These are phyloP conservation scores for Podarcis siculus DNA, from an alignment of 2,797 vertebrate genomes.

Conservation along the genomic window DNA sequence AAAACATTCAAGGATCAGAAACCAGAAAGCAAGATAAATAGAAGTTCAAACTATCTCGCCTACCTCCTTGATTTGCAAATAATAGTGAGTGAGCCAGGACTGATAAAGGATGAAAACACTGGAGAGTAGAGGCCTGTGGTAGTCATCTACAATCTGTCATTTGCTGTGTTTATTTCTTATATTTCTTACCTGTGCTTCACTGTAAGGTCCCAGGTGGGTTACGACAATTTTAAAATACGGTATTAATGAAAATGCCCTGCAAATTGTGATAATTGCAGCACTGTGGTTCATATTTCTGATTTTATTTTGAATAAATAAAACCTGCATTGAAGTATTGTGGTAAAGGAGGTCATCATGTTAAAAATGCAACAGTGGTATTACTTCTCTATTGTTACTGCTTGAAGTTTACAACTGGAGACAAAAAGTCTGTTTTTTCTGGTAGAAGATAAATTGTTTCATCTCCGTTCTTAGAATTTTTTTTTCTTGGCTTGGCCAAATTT, in stretches of 20 bases:
- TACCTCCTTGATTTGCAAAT: not conserved
- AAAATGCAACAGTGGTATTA: conserved; percentile 24
- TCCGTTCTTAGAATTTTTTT: conserved; percentile 3
- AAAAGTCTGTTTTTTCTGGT: conserved; percentile 9
- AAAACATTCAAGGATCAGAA: not conserved
- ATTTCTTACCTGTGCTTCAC: no score
- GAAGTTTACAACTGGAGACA: not conserved
- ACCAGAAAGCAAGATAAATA: not conserved
- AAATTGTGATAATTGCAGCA: not conserved
- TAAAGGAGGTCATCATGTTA: not conserved
- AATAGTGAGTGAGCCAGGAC: not conserved
- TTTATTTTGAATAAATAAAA: not conserved
- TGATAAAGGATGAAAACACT: not conserved
- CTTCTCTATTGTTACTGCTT: not conserved
- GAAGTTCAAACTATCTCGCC: not conserved
- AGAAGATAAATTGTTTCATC: not conserved
- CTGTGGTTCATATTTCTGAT: not conserved
- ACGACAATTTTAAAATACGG: no score
- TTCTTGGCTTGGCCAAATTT: not conserved
- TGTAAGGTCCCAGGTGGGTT: no score
- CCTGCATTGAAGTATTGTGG: not conserved
- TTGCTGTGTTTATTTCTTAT: not conserved
- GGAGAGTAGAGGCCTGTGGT: not conserved
- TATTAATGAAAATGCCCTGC: conserved; percentile 2
- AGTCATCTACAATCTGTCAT: not conserved